phyloP scores from a whole-genome alignment of 2,888 invertebrate genomes.

The Anoplius nigerrimus region DNA sequence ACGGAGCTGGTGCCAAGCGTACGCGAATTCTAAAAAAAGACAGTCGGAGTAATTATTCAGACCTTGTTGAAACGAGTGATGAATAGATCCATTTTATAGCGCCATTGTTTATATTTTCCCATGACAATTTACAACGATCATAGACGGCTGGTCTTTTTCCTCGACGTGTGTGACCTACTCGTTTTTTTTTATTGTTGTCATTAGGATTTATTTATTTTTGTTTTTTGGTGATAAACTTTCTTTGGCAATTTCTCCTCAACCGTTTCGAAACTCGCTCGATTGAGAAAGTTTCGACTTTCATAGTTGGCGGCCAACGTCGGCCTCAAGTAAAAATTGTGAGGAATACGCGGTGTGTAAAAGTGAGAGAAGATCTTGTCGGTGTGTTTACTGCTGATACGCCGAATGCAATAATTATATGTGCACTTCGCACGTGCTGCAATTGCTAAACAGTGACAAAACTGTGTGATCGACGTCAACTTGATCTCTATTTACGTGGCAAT shows the following conservation, averaged over 20 bases:
- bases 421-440: too few species aligned
- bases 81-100: conserved; percentile 1
- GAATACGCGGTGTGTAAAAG: conserved; percentile 2
- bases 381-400: too few species aligned
- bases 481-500: too few species aligned
- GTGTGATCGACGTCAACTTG: too few species aligned
- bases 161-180: not conserved
- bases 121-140: too few species aligned
- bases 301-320: conserved; percentile 28
- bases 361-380: too few species aligned
- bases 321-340: conserved; percentile 27
- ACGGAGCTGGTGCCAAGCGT: not conserved
- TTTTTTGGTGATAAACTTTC: conserved; percentile 42
- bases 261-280: conserved; percentile 57
- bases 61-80: conserved; percentile 1
- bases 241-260: conserved; percentile 50
- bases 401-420: too few species aligned
- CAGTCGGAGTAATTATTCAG: too few species aligned
- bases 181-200: not conserved
- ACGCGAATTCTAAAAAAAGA: conserved; percentile 11
- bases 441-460: too few species aligned
- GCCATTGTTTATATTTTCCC: too few species aligned
- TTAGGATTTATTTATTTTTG: conserved; percentile 6
- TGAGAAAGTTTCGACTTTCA: conserved; percentile 55
- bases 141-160: too few species aligned